Base-by-base conservation (phyloP, 2,888 invertebrate genomes). In the Melanostoma mellinum region DNA sequence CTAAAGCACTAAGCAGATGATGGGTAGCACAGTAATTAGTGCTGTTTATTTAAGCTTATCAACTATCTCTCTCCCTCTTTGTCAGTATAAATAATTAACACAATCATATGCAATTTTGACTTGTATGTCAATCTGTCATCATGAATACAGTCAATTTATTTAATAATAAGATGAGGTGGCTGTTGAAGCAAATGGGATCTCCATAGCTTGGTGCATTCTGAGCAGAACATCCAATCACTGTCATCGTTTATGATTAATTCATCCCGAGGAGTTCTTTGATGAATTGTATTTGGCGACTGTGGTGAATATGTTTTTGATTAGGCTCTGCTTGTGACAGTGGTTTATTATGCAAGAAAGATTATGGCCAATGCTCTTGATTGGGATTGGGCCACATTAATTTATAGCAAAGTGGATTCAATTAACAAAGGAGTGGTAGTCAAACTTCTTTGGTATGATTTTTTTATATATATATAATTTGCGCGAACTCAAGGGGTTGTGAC, bases 201-300 rank as follows among this genome's bases (percentile, higher is more conserved):
- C 56, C 56, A 56, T 56, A 56, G 40, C 38, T 56, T 56, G 30
- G 38, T 56, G 56, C 56, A 56, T 56, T 56, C 56, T 20, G 20
- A 20, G 1, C 20, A 20, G 40, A 40, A 56, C 30, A 40, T 38
- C 56, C 40, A 56, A 56, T 56, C 56, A 56, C 40, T 56, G 40
- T 56, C 40, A 56, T 20, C 20, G 6, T 42, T 6, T 9, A 42
- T 53, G 38, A 20, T 20, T 20, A 20, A 20, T 20, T 20, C 20
- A 20, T 20, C 1, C 20, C 20, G 20, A 20, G 20, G 20, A 20
- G 20, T 20, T 20, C 20, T 20, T 20, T 20, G 20, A 20, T 20
- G 20, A 20, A 20, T 20, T 20, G 20, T 20, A 20, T 20, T 20
- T 20, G 20, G 20, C 20, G 20, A 20, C 20, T 20, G 20, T 20